Evolutionary conservation across 2,888 invertebrate genomes (phyloP).

Genomic region (Cheilosia soror): DNA sequence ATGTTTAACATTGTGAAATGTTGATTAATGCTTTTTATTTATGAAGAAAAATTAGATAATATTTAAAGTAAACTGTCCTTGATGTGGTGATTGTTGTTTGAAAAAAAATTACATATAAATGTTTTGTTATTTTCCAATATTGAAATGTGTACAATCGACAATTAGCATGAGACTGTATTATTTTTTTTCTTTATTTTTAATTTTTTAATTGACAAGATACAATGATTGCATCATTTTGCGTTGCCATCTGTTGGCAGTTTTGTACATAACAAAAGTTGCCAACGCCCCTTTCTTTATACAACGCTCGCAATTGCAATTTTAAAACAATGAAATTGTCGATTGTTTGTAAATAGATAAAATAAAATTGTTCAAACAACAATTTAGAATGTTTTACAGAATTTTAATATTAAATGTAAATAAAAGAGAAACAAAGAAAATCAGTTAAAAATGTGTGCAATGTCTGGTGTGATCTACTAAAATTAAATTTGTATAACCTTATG

Average conservation of each 20-base stretch:
- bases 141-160: constrained; percentile 27
- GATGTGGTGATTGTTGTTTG: constrained; percentile 72
- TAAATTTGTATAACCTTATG: constrained; percentile 17
- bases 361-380: constrained; percentile 33
- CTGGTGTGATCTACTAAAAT: constrained; percentile 73
- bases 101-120: constrained; percentile 8
- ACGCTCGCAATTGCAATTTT: neutral
- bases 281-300: neutral
- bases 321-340: constrained; percentile 19
- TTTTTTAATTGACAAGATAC: neutral
- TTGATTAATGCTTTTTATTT: constrained; percentile 51
- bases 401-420: constrained; percentile 39
- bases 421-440: constrained; percentile 35
- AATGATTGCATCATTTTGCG: neutral
- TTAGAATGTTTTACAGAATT: neutral
- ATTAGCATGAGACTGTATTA: constrained; percentile 11
- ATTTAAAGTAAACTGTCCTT: constrained; percentile 23
- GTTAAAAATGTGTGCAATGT: constrained; percentile 69
- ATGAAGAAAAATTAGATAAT: constrained; percentile 30
- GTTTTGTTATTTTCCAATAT: constrained; percentile 22
- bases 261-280: neutral
- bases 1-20: constrained; percentile 60
- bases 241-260: constrained; percentile 15
- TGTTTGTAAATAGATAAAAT: constrained; percentile 18
- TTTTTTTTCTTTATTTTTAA: neutral